These are phyloP conservation scores for Pachydiplax longipennis DNA, from an alignment of 2,888 invertebrate species.

Conservation along the genomic window DNA sequence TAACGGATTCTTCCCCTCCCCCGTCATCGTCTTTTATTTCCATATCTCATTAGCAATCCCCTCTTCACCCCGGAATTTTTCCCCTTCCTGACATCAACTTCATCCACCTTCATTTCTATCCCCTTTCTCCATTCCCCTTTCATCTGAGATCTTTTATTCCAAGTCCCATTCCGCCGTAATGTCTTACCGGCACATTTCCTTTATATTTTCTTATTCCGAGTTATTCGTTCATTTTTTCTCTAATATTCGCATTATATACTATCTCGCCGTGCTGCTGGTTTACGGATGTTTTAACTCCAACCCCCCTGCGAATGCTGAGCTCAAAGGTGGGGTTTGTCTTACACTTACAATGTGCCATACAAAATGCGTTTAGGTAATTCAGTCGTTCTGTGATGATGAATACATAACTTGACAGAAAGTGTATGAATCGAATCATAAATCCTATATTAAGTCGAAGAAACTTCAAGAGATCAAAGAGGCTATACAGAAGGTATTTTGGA, in stretches of 20 bases:
- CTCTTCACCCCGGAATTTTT: neutral
- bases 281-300: neutral
- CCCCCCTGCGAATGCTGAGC: neutral
- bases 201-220: neutral
- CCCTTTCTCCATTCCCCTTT: neutral
- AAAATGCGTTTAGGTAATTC: too few species aligned
- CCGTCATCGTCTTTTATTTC: conserved; percentile 23
- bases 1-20: neutral
- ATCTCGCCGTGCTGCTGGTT: neutral
- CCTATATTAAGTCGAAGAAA: too few species aligned
- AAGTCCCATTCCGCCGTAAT: neutral
- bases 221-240: neutral
- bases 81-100: neutral
- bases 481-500: too few species aligned
- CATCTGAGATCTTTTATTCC: neutral
- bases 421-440: too few species aligned
- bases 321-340: neutral
- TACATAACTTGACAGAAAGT: too few species aligned
- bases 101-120: neutral
- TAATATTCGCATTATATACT: conserved; percentile 5
- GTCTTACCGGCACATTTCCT: neutral
- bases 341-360: neutral
- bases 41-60: conserved; percentile 36
- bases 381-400: too few species aligned
- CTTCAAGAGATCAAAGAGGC: too few species aligned